Percentiles rank a stretch among this genome's conserved stretches.
Conservation (phyloP, 2,797 vertebrate genomes). For the Aldrovandia affinis region DNA sequence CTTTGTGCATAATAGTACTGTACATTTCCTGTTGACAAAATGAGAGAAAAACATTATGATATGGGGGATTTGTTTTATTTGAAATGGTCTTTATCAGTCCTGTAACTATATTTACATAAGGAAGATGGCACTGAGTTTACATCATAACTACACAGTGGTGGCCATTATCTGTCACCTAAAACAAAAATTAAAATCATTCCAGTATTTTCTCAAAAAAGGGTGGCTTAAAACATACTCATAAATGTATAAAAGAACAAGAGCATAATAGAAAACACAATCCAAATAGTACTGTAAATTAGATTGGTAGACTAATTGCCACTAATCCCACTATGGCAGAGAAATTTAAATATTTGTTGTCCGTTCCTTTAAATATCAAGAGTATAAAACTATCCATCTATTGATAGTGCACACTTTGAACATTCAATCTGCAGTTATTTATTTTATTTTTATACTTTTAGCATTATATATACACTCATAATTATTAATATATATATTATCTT, state of each 20-base stretch:
- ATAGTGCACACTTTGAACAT: background rate
- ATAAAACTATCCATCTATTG: background rate
- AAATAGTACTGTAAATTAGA: background rate
- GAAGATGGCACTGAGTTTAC: too few relatives aligned
- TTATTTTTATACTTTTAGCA: too few relatives aligned
- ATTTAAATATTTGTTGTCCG: background rate
- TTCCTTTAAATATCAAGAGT: background rate
- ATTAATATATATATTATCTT: too few relatives aligned
- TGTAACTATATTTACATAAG: too few relatives aligned
- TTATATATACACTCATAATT: too few relatives aligned
- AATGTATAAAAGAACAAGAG: background rate
- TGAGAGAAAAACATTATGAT: too few relatives aligned
- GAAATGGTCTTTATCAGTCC: too few relatives aligned
- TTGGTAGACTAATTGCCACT: background rate
- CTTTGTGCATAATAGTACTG: too few relatives aligned
- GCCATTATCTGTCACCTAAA: background rate
- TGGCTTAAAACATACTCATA: background rate
- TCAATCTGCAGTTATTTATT: background rate
- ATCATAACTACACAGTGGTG: too few relatives aligned
- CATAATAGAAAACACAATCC: background rate
- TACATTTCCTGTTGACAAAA: too few relatives aligned
- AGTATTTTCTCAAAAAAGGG: background rate
- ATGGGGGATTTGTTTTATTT: too few relatives aligned
- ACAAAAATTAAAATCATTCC: background rate
- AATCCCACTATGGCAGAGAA: background rate